Base-by-base conservation (phyloP, 2,888 invertebrate genomes). In the Pristionchus maxplancki region DNA sequence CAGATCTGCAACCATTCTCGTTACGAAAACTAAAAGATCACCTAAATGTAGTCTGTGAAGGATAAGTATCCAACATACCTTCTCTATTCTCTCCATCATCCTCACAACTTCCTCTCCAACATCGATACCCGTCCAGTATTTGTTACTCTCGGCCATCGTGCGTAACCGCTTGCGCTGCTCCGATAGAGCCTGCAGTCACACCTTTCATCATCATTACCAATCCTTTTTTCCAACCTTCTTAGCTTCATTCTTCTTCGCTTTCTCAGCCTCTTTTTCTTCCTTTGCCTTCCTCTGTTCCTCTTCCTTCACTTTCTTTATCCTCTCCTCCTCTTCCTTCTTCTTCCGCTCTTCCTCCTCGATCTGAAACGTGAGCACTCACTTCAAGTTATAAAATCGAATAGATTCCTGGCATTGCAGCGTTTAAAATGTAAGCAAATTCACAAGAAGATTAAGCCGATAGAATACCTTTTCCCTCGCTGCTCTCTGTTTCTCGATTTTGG, bases 171-270 rank as follows among this genome's bases (percentile, higher is more conserved):
- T 74, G 28, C 74, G 50, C 71, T 88, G 74, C 28, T 28, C 87
- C 3, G 74, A 37, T 11, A 78, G 78, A 48, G 78, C 78, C 78
- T 78, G 78, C 6, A 15, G 24, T 5, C 1, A n/a, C 2, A n/a
- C 1, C 24, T n/a, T 58, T 58, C n/a, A 58, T 58, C 58, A 58
- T 58, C 20, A 58, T 58, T n/a, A n/a, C 20, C 9, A 37, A 71
- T 37, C 90, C 74, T 40, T 71, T 17, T 20, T 17, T 37, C 5
- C 0, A 20, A 90, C 97, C 94, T 97, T 97, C 92, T 97, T 97
- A 58, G 98, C 95, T 62, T 96, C 96, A 95, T 97, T 97, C 67
- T 94, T 91, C 82, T 91, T 93, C 91, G 90, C 95, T 91, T 90
- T 94, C 94, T 91, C 94, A 93, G 89, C 95, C 87, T 94, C 92